Conservation (phyloP, 2,888 invertebrate genomes). For the Sphaerophoria taeniata region DNA sequence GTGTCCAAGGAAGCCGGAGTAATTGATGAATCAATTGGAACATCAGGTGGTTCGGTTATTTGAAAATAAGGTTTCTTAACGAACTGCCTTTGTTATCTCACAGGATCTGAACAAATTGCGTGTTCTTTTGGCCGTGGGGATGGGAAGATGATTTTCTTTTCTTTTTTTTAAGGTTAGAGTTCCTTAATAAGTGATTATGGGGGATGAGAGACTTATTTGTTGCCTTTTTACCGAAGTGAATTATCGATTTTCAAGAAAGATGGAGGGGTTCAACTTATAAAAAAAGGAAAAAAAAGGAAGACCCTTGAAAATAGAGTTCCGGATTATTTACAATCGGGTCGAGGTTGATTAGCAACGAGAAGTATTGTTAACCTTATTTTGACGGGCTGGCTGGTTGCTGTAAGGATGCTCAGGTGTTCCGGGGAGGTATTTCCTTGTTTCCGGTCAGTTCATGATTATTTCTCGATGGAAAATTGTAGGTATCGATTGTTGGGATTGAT, state of each 20-base stretch:
- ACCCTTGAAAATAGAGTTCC: conserved; percentile 30
- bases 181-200: conserved; percentile 74
- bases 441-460: conserved; percentile 44
- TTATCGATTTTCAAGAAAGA: conserved; percentile 60
- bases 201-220: conserved; percentile 55
- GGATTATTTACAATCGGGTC: conserved; percentile 61
- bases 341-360: conserved; percentile 64
- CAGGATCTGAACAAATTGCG: conserved; percentile 68
- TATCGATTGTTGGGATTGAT: conserved; percentile 42
- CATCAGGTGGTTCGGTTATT: conserved; percentile 66
- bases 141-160: conserved; percentile 27
- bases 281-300: conserved; percentile 5
- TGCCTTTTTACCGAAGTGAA: conserved; percentile 63
- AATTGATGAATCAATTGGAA: conserved; percentile 62
- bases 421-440: conserved; percentile 41
- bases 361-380: conserved; percentile 58
- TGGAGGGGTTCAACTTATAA: conserved; percentile 2
- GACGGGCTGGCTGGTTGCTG: conserved; percentile 38
- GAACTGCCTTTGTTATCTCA: conserved; percentile 65
- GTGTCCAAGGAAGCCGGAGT: conserved; percentile 2
- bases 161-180: conserved; percentile 21
- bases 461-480: conserved; percentile 15
- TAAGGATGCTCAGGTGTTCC: conserved; percentile 56
- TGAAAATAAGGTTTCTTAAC: conserved; percentile 35
- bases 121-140: background rate